Percentiles rank a stretch among this genome's conserved stretches.
Conservation (phyloP, 2,888 invertebrate species). For the Eilema griseolum region DNA sequence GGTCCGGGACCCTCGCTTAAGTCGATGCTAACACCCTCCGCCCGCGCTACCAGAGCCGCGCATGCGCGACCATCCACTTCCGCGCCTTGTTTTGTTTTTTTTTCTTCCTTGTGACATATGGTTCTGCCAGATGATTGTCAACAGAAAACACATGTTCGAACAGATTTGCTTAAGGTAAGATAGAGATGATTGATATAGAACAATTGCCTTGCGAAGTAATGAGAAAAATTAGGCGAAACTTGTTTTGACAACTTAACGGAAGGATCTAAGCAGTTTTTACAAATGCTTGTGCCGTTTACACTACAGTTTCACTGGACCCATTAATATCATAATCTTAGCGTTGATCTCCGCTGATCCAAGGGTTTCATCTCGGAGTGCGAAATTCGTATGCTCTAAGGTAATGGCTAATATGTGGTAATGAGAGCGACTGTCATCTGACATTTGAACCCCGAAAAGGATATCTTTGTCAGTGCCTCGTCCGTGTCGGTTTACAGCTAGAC, state of each 20-base stretch:
- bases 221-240: background rate
- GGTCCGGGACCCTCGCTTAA: conserved; percentile 78
- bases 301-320: too few species aligned
- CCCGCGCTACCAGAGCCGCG: conserved; percentile 76
- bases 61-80: conserved; percentile 63
- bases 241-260: background rate
- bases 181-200: conserved; percentile 42
- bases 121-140: conserved; percentile 49
- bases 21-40: conserved; percentile 84
- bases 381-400: background rate
- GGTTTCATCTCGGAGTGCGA: background rate
- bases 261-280: background rate
- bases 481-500: background rate
- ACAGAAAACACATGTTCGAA: conserved; percentile 44
- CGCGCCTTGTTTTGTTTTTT: conserved; percentile 66
- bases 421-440: background rate
- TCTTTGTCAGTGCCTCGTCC: background rate
- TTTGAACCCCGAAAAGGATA: background rate
- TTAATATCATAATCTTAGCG: background rate
- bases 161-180: conserved; percentile 46
- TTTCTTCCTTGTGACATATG: conserved; percentile 56
- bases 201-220: conserved; percentile 31
- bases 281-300: background rate
- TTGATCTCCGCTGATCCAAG: background rate
- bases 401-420: background rate